These are phyloP conservation scores for Stegodyphus mimosarum DNA, from an alignment of 1,140 invertebrate genomes.

Conservation along the genomic window DNA sequence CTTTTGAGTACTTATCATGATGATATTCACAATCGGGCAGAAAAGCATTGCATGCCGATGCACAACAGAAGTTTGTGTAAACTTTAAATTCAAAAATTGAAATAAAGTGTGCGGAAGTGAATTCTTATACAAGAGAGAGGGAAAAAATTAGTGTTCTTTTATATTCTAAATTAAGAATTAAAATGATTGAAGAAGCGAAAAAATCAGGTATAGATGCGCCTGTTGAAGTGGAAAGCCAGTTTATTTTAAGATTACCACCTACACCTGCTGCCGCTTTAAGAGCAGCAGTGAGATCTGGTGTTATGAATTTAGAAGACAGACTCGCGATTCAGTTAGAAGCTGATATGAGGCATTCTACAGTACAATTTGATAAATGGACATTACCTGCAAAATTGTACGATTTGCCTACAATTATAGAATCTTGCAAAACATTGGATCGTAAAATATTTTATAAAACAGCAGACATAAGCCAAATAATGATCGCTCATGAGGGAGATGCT, in stretches of 20 bases:
- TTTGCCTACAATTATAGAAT: conserved; percentile 92
- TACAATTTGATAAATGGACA: conserved; percentile 87
- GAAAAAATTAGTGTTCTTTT: too few species aligned
- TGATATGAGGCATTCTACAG: conserved; percentile 90
- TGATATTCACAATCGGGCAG: too few species aligned
- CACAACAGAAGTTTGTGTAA: too few species aligned
- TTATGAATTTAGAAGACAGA: conserved; percentile 85
- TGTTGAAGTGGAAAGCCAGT: conserved; percentile 89
- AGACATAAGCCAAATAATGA: conserved; percentile 86
- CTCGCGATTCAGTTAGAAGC: conserved; percentile 89
- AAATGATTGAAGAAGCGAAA: conserved; percentile 9
- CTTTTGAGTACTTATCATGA: too few species aligned
- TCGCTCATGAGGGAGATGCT: conserved; percentile 83
- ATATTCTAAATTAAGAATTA: neutral
- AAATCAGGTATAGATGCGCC: conserved; percentile 17
- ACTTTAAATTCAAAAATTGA: too few species aligned
- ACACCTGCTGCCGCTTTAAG: conserved; percentile 80
- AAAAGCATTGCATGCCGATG: too few species aligned
- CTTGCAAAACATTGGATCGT: conserved; percentile 93
- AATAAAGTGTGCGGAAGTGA: too few species aligned
- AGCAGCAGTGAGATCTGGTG: conserved; percentile 80
- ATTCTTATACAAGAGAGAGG: too few species aligned
- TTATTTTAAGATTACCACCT: conserved; percentile 85
- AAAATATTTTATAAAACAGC: conserved; percentile 98
- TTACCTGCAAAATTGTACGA: conserved; percentile 90